Conservation (phyloP, 2,797 vertebrate species). For the Avahi laniger region DNA sequence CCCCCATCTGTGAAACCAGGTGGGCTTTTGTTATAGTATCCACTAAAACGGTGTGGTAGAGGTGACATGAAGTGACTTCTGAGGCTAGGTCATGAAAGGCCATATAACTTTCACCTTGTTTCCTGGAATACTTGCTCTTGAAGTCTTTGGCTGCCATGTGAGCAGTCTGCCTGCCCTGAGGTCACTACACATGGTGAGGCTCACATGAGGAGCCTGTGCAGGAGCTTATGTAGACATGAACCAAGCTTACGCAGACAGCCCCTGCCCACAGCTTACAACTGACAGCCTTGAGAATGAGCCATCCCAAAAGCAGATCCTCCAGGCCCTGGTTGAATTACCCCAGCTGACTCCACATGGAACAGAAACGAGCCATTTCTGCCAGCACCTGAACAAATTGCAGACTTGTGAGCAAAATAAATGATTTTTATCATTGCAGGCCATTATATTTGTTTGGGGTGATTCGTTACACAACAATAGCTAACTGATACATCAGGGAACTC, state of each 20-base stretch:
- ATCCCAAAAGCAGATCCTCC: background rate
- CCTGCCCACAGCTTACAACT: background rate
- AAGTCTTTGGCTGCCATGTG: background rate
- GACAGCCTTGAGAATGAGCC: background rate
- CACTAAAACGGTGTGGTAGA: background rate
- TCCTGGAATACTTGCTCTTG: background rate
- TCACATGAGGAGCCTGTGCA: too few relatives aligned
- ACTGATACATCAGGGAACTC: background rate
- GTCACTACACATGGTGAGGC: background rate
- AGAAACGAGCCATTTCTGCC: background rate
- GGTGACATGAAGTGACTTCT: background rate
- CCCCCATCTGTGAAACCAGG: background rate
- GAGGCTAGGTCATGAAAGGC: background rate
- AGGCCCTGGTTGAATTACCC: background rate
- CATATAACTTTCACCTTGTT: background rate
- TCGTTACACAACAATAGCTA: background rate
- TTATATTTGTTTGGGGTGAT: background rate
- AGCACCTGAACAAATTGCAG: background rate
- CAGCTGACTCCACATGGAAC: background rate
- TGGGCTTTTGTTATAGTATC: background rate
- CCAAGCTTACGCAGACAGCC: background rate
- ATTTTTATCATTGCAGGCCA: background rate
- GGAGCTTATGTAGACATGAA: background rate
- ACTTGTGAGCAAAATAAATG: background rate
- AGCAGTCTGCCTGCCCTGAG: background rate